Base-by-base conservation (phyloP, 2,113 vertebrate genomes). In the Montifringilla adamsi region DNA sequence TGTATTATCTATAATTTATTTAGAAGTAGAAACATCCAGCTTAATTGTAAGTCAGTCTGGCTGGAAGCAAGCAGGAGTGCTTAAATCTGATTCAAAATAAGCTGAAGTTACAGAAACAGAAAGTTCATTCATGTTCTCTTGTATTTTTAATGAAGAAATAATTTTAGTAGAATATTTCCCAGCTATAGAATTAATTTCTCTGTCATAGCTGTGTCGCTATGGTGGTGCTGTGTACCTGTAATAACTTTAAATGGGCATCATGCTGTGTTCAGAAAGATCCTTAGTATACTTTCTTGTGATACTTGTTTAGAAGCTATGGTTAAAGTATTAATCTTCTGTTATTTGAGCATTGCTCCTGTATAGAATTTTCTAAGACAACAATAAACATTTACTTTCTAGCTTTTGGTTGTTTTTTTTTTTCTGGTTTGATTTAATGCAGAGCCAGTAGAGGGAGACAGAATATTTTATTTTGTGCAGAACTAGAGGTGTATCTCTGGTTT, bases 361-460 rank as follows among this genome's bases (percentile, higher is more conserved):
- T 13, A 50, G 43, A 74, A 70, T 68, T 92, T 30, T 84, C 31
- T 43, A 39, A 73, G 62, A 43, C 35, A 68, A 73, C 21, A 69
- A 41, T 15, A 46, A 76, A 28, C 6, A 19, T 53, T 41, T 63
- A 11, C 37, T 79, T 73, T 63, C 59, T 59, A 24, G 11, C 37
- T 37, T 37, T 37, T 37, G 8, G 37, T n/a, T n/a, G 37, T 37
- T 37, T 37, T 62, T 82, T 64, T 82, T 53, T 30, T 72, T 23
- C 26, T 73, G 41, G 23, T 89, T 89, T 92, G 37, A 58, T 73
- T 60, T 64, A 46, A 41, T 18, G 17, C 31, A 56, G 64, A 78
- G 24, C 93, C 96, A 82, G 95, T 50, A 96, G 95, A 90, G 95
- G 94, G 95, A 94, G 96, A 84, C 88, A 95, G 49, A 56, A 27